Conservation (phyloP, 2,888 invertebrate species). For the Heteropelma amictum region DNA sequence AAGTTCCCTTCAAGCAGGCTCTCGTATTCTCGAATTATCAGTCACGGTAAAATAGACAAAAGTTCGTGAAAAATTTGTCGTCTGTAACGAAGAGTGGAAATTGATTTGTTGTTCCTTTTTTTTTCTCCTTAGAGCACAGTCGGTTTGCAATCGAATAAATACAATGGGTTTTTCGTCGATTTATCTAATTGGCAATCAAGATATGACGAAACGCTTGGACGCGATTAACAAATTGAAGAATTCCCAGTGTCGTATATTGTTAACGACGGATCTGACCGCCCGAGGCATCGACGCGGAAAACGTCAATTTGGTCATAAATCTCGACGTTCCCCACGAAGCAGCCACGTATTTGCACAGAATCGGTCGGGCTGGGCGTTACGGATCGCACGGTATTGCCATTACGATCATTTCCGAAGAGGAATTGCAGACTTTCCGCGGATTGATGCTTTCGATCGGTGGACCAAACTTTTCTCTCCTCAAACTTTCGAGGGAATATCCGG, state of each 20-base stretch:
- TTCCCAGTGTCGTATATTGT: slow-evolving; percentile 89
- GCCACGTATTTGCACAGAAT: slow-evolving; percentile 96
- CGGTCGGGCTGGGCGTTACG: slow-evolving; percentile 96
- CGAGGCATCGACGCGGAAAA: slow-evolving; percentile 96
- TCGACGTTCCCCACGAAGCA: slow-evolving; percentile 89
- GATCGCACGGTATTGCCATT: slow-evolving; percentile 89
- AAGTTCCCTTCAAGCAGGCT: slow-evolving; percentile 91
- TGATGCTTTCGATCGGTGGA: slow-evolving; percentile 81
- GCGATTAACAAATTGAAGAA: slow-evolving; percentile 88
- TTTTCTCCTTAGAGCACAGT: slow-evolving; percentile 83
- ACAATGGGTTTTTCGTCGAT: slow-evolving; percentile 88
- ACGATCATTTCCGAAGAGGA: slow-evolving; percentile 86
- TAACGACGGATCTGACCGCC: slow-evolving; percentile 94
- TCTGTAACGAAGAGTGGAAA: not conserved
- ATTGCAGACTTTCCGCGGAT: slow-evolving; percentile 79
- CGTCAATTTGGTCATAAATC: slow-evolving; percentile 95
- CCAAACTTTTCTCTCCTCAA: slow-evolving; percentile 79
- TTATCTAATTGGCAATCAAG: slow-evolving; percentile 88
- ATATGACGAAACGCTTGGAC: slow-evolving; percentile 87
- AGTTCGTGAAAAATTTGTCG: not conserved
- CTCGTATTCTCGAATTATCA: slow-evolving; percentile 95
- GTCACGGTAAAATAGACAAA: slow-evolving; percentile 79
- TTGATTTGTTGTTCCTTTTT: not conserved
- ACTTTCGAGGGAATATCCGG: slow-evolving; percentile 74
- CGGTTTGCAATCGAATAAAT: slow-evolving; percentile 85